Conservation (phyloP, 2,797 vertebrate species). For the Spondyliosoma cantharus region DNA sequence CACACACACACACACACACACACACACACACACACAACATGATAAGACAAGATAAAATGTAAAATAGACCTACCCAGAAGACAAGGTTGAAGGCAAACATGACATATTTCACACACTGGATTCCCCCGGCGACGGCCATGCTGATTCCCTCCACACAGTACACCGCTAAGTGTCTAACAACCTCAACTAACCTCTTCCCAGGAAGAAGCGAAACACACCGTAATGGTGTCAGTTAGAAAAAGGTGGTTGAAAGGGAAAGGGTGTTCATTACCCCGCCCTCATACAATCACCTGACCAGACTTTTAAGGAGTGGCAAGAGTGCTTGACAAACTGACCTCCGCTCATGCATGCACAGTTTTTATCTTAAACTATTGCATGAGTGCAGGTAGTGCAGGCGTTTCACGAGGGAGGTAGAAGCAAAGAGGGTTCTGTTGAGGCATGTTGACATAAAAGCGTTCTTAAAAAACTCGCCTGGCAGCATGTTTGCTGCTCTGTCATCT, state of each 20-base stretch:
- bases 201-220: conserved; percentile 11
- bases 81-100: conserved; percentile 80
- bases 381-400: neutral
- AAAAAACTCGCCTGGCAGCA: conserved; percentile 31
- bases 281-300: conserved; percentile 53
- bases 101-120: conserved; percentile 81
- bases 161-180: neutral
- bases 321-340: neutral
- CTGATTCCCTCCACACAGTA: conserved; percentile 24
- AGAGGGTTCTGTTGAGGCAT: conserved; percentile 59
- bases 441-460: conserved; percentile 15
- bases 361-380: neutral
- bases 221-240: conserved; percentile 19
- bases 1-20: neutral
- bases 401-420: neutral
- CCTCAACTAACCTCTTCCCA: conserved; percentile 6
- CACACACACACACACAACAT: neutral
- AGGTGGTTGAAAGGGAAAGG: conserved; percentile 6
- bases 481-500: conserved; percentile 14
- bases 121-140: conserved; percentile 78
- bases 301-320: conserved; percentile 53
- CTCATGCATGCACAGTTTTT: neutral
- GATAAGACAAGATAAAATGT: neutral
- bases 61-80: conserved; percentile 81
- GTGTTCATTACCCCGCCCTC: conserved; percentile 49